A percentile compares a stretch with the other conserved stretches of the same genome.
Conservation (phyloP, 1,140 invertebrate genomes). For the Heliothis virescens region DNA sequence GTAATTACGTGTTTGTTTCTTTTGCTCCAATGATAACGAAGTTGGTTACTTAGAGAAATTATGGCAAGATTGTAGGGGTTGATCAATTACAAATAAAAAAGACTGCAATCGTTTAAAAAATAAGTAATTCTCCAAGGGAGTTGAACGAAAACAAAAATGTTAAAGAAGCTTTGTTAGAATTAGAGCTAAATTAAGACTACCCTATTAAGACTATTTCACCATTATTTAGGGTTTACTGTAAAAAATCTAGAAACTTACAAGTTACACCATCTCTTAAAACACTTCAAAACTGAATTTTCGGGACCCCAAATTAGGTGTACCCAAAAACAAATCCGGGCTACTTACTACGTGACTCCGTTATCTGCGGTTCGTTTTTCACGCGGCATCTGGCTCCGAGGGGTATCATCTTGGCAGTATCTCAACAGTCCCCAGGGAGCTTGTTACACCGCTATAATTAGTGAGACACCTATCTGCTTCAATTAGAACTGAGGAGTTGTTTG, state of each 20-base stretch:
- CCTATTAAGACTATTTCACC: no score
- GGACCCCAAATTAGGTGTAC: neutral
- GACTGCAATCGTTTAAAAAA: neutral
- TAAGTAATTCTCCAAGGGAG: no score
- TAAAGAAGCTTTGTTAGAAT: no score
- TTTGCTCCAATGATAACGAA: slow-evolving; percentile 48
- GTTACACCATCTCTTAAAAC: neutral
- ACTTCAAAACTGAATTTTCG: neutral
- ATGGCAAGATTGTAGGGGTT: neutral
- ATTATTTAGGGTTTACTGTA: no score
- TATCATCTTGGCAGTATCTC: slow-evolving; percentile 57
- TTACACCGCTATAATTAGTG: slow-evolving; percentile 78
- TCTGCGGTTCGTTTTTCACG: slow-evolving; percentile 57
- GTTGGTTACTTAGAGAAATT: slow-evolving; percentile 19
- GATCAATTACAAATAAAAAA: neutral
- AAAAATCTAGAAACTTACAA: no score
- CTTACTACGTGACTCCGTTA: slow-evolving; percentile 32
- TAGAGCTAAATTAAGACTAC: no score
- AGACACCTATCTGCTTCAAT: slow-evolving; percentile 75
- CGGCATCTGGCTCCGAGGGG: slow-evolving; percentile 57
- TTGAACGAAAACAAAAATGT: no score
- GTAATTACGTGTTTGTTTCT: slow-evolving; percentile 61
- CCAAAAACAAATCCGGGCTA: slow-evolving; percentile 15
- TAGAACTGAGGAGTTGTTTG: slow-evolving; percentile 70
- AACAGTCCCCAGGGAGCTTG: slow-evolving; percentile 68